Conservation (phyloP, 1,140 invertebrate genomes). For the Episyrphus balteatus region DNA sequence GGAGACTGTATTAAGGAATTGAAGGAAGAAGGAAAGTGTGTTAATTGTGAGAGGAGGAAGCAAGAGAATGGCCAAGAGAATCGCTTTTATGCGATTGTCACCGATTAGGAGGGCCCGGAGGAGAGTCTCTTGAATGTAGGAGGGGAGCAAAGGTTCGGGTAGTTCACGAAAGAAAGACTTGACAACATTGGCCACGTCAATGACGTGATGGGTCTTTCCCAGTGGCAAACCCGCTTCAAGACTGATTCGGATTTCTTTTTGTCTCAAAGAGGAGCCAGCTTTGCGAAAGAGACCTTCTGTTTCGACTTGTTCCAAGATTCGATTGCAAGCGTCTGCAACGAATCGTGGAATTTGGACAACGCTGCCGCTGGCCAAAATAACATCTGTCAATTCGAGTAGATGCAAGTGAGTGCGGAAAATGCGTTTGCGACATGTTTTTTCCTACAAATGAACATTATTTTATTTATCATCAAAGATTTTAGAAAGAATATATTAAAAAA, state of each 20-base stretch:
- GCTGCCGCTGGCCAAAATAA: constrained; percentile 44
- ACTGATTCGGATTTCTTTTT: constrained; percentile 63
- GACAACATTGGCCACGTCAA: constrained; percentile 70
- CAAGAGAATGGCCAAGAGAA: constrained; percentile 52
- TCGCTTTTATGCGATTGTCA: constrained; percentile 38
- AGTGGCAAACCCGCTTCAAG: constrained; percentile 53
- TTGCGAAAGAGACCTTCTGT: constrained; percentile 75
- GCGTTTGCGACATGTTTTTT: constrained; percentile 39
- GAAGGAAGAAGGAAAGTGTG: constrained; percentile 57
- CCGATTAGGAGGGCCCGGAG: constrained; percentile 49
- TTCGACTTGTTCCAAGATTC: constrained; percentile 51
- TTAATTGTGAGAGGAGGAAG: constrained; percentile 51
- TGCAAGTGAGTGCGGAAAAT: constrained; percentile 51
- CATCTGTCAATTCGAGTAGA: constrained; percentile 47
- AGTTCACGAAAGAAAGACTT: constrained; percentile 72
- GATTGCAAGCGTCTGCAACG: constrained; percentile 56
- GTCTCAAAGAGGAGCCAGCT: constrained; percentile 64
- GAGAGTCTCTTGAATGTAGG: constrained; percentile 56
- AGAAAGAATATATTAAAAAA: constrained; percentile 2
- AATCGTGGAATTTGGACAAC: constrained; percentile 59
- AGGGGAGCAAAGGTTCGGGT: constrained; percentile 68
- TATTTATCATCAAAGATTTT: constrained; percentile 4
- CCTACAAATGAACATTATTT: constrained; percentile 4
- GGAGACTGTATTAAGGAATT: constrained; percentile 51
- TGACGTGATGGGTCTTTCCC: constrained; percentile 54